phyloP scores from a whole-genome alignment of 2,113 vertebrate species.

The Gopherus flavomarginatus region DNA sequence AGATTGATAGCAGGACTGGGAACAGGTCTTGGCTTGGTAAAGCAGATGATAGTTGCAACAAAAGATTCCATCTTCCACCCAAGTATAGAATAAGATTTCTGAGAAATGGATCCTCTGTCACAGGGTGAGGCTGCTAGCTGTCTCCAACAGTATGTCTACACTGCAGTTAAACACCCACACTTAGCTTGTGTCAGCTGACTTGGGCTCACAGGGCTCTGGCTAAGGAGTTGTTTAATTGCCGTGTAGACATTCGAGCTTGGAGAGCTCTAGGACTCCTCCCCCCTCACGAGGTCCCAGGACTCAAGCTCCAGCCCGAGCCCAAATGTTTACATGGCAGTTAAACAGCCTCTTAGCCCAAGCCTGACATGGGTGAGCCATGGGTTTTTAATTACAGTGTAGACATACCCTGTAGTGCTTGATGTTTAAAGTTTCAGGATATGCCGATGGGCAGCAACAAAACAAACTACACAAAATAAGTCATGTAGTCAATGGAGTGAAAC shows the following conservation, averaged over 20 bases:
- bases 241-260: neutral
- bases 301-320: too few species aligned
- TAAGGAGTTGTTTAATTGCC: neutral
- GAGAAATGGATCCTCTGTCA: constrained; percentile 19
- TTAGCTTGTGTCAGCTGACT: neutral
- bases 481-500: neutral
- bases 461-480: neutral
- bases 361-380: neutral
- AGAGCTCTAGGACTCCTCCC: neutral
- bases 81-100: constrained; percentile 29
- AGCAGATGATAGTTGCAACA: constrained; percentile 22
- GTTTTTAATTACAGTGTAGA: neutral
- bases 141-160: neutral
- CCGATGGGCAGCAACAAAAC: neutral
- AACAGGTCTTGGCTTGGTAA: constrained; percentile 50
- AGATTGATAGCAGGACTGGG: constrained; percentile 40
- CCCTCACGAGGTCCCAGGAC: neutral
- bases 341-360: neutral
- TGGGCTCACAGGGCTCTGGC: neutral
- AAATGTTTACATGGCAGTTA: neutral
- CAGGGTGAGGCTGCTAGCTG: neutral
- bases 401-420: neutral
- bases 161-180: neutral
- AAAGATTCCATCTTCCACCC: neutral
- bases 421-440: neutral